These are phyloP conservation scores for Miltochrista miniata DNA, from an alignment of 2,888 invertebrate genomes.

Conservation along the genomic window DNA sequence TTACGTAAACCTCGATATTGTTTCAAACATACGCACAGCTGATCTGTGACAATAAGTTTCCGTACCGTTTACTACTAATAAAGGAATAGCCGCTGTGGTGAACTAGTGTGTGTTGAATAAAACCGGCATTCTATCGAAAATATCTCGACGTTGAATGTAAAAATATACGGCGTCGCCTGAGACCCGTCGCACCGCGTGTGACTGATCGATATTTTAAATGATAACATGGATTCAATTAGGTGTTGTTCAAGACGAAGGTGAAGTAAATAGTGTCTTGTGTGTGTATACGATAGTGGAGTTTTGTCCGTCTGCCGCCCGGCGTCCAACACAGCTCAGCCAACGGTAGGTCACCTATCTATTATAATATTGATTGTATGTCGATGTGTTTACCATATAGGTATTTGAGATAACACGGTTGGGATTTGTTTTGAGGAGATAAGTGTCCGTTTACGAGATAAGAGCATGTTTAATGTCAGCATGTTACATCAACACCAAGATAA, in stretches of 20 bases:
- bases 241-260: conserved; percentile 71
- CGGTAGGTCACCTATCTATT: conserved; percentile 61
- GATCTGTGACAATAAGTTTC: conserved; percentile 66
- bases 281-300: conserved; percentile 39
- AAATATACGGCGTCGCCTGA: conserved; percentile 78
- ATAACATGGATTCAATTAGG: conserved; percentile 82
- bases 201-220: conserved; percentile 83
- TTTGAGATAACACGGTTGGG: conserved; percentile 60
- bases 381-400: conserved; percentile 58
- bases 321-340: conserved; percentile 42
- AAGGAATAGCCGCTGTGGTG: conserved; percentile 30
- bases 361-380: conserved; percentile 71
- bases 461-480: conserved; percentile 10
- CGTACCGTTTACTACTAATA: conserved; percentile 25
- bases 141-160: conserved; percentile 74
- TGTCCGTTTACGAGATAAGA: conserved; percentile 40
- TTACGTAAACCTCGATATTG: conserved; percentile 69
- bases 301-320: conserved; percentile 37
- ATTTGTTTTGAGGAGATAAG: conserved; percentile 73
- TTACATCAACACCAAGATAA: conserved; percentile 4
- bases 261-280: conserved; percentile 56
- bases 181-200: conserved; percentile 73
- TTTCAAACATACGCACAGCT: conserved; percentile 78
- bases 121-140: conserved; percentile 60
- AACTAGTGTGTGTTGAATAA: conserved; percentile 39